Base-by-base conservation (phyloP, 1,140 invertebrate genomes). In the Trichoplusia ni region DNA sequence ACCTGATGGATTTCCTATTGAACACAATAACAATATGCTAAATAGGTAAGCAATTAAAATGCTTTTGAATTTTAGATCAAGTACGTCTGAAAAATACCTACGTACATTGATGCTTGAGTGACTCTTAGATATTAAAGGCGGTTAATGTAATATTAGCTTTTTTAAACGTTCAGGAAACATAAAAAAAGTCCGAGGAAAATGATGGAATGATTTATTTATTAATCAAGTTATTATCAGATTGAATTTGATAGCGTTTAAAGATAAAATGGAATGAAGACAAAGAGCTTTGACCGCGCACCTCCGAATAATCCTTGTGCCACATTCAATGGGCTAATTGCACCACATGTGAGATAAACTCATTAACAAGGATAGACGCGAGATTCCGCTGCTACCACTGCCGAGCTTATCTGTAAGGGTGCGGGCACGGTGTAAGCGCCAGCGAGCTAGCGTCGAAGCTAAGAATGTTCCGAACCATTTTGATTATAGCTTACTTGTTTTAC, bases 321-420 rank as follows among this genome's bases (percentile, higher is more conserved):
- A 86, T 89, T 88, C 79, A 78, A 77, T 77, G 79, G 72, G 68
- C 75, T 90, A 90, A 89, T 87, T 86, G 81, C 82, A 76, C 63
- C 71, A 71, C 76, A 79, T 87, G 76, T 86, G 85, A 89, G 87
- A 90, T 90, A 90, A 87, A 89, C 85, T 90, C 86, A 90, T 90
- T 90, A 90, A 82, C 85, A 81, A 88, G 83, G 85, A 88, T 87
- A 89, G 80, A 83, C 79, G 73, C 69, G 84, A 85, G 84, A 90
- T 90, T 86, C 82, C 82, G 75, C 71, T 73, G 75, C 75, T 80
- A 68, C 75, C 72, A 75, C 78, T 78, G 74, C 69, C 64, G 70
- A 65, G 79, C 81, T 88, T 86, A 87, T 87, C 85, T 84, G 67
- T 54, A 37, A 67, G 27, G 56, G 4, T 19, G 51, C 11, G 58